A percentile compares a stretch with the other conserved stretches of the same genome.
These are phyloP conservation scores for Semaprochilodus insignis DNA, from an alignment of 2,797 vertebrate species.

Conservation along the genomic window DNA sequence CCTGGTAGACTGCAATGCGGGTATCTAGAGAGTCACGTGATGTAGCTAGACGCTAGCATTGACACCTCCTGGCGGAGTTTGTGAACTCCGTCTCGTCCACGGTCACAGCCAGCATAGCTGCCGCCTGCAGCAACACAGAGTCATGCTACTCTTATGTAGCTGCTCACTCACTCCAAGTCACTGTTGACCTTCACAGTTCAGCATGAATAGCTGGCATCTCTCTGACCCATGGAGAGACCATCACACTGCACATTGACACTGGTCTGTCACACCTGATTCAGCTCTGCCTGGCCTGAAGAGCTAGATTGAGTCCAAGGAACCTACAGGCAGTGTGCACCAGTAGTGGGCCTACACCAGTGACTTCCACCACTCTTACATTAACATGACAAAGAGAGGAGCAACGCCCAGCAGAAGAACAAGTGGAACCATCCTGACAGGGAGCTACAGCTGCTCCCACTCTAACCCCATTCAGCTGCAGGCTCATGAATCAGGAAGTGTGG, in stretches of 20 bases:
- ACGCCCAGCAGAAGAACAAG: slow-evolving; percentile 70
- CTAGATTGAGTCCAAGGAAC: not conserved
- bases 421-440: slow-evolving; percentile 52
- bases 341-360: not conserved
- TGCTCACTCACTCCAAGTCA: not conserved
- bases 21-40: no score
- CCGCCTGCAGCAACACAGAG: not conserved
- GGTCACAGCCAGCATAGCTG: not conserved
- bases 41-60: not conserved
- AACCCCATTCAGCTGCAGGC: not conserved
- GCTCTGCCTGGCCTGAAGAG: no score
- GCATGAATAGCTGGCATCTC: not conserved
- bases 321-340: not conserved
- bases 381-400: slow-evolving; percentile 50
- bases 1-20: no score
- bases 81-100: not conserved
- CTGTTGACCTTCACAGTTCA: not conserved
- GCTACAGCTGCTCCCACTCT: slow-evolving; percentile 16
- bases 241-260: not conserved
- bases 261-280: no score
- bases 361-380: not conserved
- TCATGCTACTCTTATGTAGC: not conserved
- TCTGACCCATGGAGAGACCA: not conserved
- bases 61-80: not conserved
- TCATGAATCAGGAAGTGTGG: not conserved